A percentile compares a stretch with the other conserved stretches of the same genome.
Evolutionary conservation across 2,888 invertebrate genomes (phyloP).

Genomic region (Steinernema scapterisci): DNA sequence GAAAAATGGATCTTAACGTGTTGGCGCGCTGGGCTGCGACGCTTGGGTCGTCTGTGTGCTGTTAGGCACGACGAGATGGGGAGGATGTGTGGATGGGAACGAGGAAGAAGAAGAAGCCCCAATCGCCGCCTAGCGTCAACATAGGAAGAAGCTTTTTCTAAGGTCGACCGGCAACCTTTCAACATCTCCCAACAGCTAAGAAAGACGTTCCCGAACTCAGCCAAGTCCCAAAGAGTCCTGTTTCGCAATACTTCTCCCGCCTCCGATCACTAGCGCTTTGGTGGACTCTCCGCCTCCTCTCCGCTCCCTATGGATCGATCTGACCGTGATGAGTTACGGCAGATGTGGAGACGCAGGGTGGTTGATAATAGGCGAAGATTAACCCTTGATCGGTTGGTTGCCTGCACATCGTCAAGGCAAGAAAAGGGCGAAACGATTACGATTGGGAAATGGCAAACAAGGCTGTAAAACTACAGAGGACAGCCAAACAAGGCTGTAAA

Average conservation of each 20-base stretch:
- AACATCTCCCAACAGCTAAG: background rate
- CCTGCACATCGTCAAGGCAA: background rate
- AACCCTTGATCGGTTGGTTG: background rate
- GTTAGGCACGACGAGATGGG: too few species aligned
- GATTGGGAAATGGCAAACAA: background rate
- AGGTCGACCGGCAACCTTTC: background rate
- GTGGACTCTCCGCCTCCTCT: background rate
- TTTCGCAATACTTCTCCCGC: too few species aligned
- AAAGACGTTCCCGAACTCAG: too few species aligned
- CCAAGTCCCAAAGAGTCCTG: too few species aligned
- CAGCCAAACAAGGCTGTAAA: too few species aligned
- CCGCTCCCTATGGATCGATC: background rate
- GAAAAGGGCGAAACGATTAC: background rate
- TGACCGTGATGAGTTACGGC: background rate
- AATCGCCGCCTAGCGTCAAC: constrained; percentile 17
- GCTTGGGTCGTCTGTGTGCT: too few species aligned
- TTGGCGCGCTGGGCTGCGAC: background rate
- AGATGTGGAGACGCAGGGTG: too few species aligned
- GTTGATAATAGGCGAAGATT: too few species aligned
- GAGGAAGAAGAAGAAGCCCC: too few species aligned
- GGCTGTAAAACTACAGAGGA: background rate
- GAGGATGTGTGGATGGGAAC: too few species aligned
- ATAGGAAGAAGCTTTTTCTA: constrained; percentile 12
- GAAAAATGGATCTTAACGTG: background rate
- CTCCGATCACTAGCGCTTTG: too few species aligned